These are phyloP conservation scores for Tridacna gigas DNA, from an alignment of 2,888 invertebrate genomes.

Conservation along the genomic window DNA sequence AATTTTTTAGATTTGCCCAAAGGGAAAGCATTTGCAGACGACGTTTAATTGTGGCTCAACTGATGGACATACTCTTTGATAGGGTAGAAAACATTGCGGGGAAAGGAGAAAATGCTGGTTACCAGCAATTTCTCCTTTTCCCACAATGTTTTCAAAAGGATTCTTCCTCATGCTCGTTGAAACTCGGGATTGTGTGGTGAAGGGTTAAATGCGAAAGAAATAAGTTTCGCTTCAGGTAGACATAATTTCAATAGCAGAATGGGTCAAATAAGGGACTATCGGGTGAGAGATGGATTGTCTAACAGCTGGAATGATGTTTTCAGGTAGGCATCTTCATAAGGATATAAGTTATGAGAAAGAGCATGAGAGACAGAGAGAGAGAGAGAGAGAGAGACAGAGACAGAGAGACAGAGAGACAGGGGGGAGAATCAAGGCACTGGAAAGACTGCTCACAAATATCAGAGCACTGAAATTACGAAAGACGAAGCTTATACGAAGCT, in stretches of 20 bases:
- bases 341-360: not conserved
- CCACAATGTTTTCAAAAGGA: no score
- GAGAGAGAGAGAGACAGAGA: no score
- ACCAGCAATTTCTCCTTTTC: no score
- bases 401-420: no score
- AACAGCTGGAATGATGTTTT: not conserved
- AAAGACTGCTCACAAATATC: not conserved
- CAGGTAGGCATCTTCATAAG: not conserved
- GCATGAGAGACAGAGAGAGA: no score
- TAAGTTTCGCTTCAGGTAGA: not conserved
- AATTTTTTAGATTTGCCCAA: no score
- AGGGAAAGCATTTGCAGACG: not conserved
- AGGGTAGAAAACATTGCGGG: no score
- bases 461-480: not conserved
- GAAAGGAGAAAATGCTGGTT: no score
- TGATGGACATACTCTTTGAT: not conserved
- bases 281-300: not conserved
- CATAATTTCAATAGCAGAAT: not conserved
- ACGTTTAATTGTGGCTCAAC: not conserved
- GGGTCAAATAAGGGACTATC: not conserved
- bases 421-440: not conserved
- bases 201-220: no score
- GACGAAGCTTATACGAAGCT: not conserved
- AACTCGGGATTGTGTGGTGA: no score
- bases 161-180: no score